phyloP scores from a whole-genome alignment of 2,888 invertebrate species.

The Rhagonycha fulva region DNA sequence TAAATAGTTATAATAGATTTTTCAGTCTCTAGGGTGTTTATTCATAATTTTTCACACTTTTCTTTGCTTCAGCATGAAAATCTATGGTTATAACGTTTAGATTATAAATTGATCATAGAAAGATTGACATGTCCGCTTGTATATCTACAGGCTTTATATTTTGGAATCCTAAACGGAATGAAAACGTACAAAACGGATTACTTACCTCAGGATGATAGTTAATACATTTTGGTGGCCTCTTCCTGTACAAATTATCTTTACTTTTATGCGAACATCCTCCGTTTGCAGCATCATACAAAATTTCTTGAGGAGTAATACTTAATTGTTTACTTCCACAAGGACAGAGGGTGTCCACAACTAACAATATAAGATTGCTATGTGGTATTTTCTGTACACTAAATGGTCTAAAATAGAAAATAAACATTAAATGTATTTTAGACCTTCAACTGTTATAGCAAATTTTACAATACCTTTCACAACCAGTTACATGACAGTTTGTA shows the following conservation, averaged over 20 bases:
- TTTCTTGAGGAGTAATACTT: conserved; percentile 77
- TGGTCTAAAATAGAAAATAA: conserved; percentile 62
- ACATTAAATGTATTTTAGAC: conserved; percentile 9
- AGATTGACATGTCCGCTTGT: no score
- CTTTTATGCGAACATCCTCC: conserved; percentile 63
- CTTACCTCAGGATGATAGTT: conserved; percentile 86
- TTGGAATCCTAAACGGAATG: not conserved
- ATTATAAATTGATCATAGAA: no score
- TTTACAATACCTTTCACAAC: conserved; percentile 74
- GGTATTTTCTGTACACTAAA: conserved; percentile 92
- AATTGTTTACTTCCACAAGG: conserved; percentile 87
- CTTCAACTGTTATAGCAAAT: not conserved
- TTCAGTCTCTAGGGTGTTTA: no score
- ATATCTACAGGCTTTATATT: no score
- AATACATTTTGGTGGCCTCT: conserved; percentile 79
- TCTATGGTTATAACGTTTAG: no score
- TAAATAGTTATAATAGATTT: no score
- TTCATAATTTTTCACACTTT: no score
- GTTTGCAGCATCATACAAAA: conserved; percentile 60
- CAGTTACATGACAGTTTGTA: conserved; percentile 85
- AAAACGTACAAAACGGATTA: conserved; percentile 12
- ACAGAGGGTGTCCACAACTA: conserved; percentile 87
- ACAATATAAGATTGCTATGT: conserved; percentile 84
- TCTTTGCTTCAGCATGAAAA: no score
- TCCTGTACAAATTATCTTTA: conserved; percentile 71